These are phyloP conservation scores for Umimayanthus chanpuru DNA, from an alignment of 92 coral and sea anemone genomes.

Conservation along the genomic window DNA sequence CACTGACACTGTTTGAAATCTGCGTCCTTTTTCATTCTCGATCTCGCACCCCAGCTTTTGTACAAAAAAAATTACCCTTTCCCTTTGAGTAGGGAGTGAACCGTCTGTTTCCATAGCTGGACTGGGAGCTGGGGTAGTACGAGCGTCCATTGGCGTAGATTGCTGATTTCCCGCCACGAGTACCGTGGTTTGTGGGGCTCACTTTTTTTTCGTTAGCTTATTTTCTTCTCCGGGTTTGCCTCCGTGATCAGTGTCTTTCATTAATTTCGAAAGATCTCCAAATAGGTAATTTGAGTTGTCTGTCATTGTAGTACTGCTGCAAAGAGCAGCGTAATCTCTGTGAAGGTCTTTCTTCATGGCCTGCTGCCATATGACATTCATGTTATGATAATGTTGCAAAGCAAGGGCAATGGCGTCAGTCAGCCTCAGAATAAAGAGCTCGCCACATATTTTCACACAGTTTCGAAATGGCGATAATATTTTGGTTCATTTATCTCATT, in stretches of 20 bases:
- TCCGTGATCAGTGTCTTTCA: conserved; percentile 71
- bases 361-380: conserved; percentile 51
- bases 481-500: too few species aligned
- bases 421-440: too few species aligned
- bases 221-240: too few species aligned
- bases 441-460: too few species aligned
- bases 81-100: background rate
- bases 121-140: background rate
- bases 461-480: too few species aligned
- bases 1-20: background rate
- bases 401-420: conserved; percentile 69
- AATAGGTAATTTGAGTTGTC: conserved; percentile 61
- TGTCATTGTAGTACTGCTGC: conserved; percentile 43
- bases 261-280: conserved; percentile 64
- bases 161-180: background rate
- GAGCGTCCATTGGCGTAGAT: background rate
- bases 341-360: conserved; percentile 67
- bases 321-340: conserved; percentile 55
- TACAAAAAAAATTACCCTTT: background rate
- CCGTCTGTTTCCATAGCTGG: background rate
- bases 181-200: conserved; percentile 19
- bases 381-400: conserved; percentile 35
- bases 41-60: background rate
- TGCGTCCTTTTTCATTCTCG: conserved; percentile 11
- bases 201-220: conserved; percentile 54